phyloP scores from a whole-genome alignment of 2,797 vertebrate genomes.

The Danio choprae region DNA sequence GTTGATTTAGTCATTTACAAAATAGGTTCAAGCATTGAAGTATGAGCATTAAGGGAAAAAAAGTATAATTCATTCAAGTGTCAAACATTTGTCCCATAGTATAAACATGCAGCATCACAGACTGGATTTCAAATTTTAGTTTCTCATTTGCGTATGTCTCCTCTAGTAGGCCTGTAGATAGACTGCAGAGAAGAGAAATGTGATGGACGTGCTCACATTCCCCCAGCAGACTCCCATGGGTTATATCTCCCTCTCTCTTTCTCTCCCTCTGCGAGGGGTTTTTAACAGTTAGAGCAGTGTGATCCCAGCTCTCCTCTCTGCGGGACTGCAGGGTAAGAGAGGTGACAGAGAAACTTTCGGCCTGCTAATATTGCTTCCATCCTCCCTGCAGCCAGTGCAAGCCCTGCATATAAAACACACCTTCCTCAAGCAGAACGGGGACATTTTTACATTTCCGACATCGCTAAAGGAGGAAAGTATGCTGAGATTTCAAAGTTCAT shows the following conservation, averaged over 20 bases:
- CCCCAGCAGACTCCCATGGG: slow-evolving; percentile 65
- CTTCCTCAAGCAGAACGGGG: slow-evolving; percentile 7
- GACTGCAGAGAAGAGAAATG: slow-evolving; percentile 9
- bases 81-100: neutral
- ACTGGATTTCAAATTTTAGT: neutral
- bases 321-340: slow-evolving; percentile 46
- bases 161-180: neutral
- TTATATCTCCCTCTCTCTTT: slow-evolving; percentile 30
- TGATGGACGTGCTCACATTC: slow-evolving; percentile 58
- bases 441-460: slow-evolving; percentile 21
- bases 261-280: slow-evolving; percentile 24
- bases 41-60: too few species aligned
- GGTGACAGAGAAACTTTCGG: slow-evolving; percentile 44
- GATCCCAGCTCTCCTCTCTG: slow-evolving; percentile 46
- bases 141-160: neutral
- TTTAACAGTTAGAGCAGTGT: slow-evolving; percentile 55
- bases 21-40: too few species aligned
- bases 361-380: slow-evolving; percentile 50
- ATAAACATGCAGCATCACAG: neutral
- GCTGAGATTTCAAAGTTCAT: neutral
- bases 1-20: too few species aligned
- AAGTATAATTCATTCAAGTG: neutral
- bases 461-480: neutral
- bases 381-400: slow-evolving; percentile 15
- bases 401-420: slow-evolving; percentile 28